Conservation (phyloP, 2,797 vertebrate genomes). For the Loris lydekkerianus region DNA sequence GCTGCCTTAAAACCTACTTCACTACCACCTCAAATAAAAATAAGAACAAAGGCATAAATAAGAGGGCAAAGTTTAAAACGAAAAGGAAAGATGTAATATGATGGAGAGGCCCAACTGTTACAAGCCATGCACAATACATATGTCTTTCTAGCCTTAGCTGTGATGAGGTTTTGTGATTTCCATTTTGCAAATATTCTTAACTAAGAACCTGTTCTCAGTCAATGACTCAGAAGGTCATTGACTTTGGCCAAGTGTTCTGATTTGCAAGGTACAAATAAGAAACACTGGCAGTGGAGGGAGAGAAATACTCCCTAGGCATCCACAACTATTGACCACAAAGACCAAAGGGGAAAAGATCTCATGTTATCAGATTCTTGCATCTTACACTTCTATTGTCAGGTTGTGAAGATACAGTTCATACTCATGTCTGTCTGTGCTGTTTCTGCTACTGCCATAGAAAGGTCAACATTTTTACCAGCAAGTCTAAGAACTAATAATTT, state of each 20-base stretch:
- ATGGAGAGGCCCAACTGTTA: background rate
- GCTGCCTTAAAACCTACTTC: background rate
- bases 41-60: background rate
- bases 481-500: background rate
- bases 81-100: background rate
- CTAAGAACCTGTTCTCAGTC: background rate
- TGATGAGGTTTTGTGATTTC: conserved; percentile 26
- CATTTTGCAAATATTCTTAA: background rate
- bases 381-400: background rate
- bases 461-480: background rate
- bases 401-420: background rate
- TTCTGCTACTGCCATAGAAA: background rate
- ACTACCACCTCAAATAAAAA: background rate
- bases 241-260: background rate
- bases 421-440: background rate
- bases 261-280: background rate
- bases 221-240: background rate
- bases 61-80: conserved; percentile 36
- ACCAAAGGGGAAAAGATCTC: background rate
- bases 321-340: background rate
- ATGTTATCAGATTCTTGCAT: background rate
- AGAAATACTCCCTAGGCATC: background rate
- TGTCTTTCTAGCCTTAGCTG: background rate
- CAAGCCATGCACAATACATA: background rate
- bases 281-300: background rate